Base-by-base conservation (phyloP, 2,113 vertebrate genomes). In the Vidua macroura region DNA sequence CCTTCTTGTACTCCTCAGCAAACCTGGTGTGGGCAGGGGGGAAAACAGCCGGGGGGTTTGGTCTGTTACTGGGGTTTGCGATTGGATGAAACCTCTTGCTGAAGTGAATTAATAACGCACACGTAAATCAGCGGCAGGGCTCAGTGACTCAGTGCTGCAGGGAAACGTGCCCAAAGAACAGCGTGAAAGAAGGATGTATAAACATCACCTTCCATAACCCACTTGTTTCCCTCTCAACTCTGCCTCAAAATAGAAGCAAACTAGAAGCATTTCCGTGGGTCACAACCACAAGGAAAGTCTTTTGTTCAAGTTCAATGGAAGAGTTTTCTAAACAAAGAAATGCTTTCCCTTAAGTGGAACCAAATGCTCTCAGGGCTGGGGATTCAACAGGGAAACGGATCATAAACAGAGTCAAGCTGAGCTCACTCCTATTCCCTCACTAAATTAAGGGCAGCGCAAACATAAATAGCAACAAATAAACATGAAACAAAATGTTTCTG, bases 1-100 rank as follows among this genome's bases (percentile, higher is more conserved):
- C 98, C 37, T 97, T 97, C 85, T 98, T 98, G 94, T 99, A 99
- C 96, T 99, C 99, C 90, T 99, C 98, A 22, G 99, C 99, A 96
- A 99, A 99, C 94, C 99, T 99, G 84, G 49, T 2, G 11, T 4
- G 44, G 41, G 13, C 31, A 24, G 90, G 68, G 15, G 53, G 64
- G 14, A 25, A 24, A 82, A 20, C 6, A 52, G 14, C 3, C 0
- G 0, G 28, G 15, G 20, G 7, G 6, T 7, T 46, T 16, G 46
- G 18, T 59, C 27, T 60, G 55, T 79, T 44, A 14, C 11, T 51
- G 56, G 41, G 13, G n/a, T 35, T 35, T 43, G 75, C 31, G 73
- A 21, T 2, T 55, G 73, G 7, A 25, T 15, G 72, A 72, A 75
- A n/a, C 13, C 51, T 56, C 64, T 7, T 9, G 27, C 24, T 31